Conservation (phyloP, 2,113 vertebrate species). For the Cyanoderma ruficeps region DNA sequence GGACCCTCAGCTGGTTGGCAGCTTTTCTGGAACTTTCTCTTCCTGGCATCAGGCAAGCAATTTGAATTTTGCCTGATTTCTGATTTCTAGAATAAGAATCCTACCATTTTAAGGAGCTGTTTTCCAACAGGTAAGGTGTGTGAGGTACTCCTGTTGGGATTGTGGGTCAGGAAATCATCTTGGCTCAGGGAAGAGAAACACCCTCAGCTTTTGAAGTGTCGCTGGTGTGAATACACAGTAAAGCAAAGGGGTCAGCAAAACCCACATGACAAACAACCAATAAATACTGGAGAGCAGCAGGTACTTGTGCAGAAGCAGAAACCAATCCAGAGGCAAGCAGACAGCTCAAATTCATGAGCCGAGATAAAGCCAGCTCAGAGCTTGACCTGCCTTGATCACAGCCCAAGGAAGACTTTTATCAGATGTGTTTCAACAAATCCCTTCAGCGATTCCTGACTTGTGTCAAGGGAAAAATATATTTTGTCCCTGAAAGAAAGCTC, state of each 20-base stretch:
- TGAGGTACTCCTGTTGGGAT: neutral
- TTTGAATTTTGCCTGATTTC: neutral
- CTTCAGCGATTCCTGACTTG: neutral
- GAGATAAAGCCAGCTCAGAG: neutral
- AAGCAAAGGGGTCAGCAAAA: neutral
- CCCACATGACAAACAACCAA: neutral
- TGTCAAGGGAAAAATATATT: constrained; percentile 20
- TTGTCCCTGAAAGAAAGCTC: neutral
- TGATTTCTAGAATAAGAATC: neutral
- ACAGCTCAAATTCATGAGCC: neutral
- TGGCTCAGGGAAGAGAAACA: neutral
- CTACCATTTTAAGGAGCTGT: neutral
- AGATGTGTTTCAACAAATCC: constrained; percentile 32
- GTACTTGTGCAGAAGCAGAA: neutral
- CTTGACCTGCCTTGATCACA: neutral
- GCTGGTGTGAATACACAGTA: neutral
- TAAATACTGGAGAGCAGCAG: neutral
- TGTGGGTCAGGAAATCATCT: neutral
- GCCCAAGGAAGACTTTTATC: neutral
- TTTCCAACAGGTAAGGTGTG: neutral
- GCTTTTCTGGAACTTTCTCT: neutral
- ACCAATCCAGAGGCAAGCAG: neutral
- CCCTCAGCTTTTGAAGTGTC: neutral
- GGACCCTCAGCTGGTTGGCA: neutral
- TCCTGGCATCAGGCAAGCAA: neutral